Evolutionary conservation across 2,888 invertebrate species (phyloP).

Genomic region (Dasypolia templi): DNA sequence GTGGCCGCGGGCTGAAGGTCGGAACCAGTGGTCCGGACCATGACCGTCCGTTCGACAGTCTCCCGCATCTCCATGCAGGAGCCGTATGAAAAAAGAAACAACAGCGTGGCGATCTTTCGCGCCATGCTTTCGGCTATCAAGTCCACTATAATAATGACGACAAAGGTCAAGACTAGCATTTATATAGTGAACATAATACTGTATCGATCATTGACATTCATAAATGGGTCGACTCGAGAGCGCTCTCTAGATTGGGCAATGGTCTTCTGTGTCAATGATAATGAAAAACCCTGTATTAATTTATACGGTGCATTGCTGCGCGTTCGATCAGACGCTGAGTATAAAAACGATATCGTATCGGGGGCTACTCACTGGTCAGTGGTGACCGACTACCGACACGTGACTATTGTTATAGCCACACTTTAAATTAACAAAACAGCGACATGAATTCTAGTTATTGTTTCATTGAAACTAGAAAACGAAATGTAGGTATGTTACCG

Average conservation of each 20-base stretch:
- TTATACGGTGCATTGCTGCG: constrained; percentile 85
- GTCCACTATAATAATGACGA: constrained; percentile 81
- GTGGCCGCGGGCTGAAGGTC: constrained; percentile 91
- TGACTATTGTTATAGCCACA: constrained; percentile 42
- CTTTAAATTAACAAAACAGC: constrained; percentile 22
- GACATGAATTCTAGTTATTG: constrained; percentile 33
- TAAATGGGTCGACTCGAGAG: constrained; percentile 83
- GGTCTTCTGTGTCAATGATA: constrained; percentile 89
- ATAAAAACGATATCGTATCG: constrained; percentile 63
- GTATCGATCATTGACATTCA: constrained; percentile 86
- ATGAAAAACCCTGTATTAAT: constrained; percentile 87
- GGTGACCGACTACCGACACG: constrained; percentile 42
- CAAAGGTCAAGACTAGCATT: constrained; percentile 83
- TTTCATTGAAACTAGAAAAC: constrained; percentile 14
- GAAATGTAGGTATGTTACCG: not conserved
- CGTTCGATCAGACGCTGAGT: constrained; percentile 70
- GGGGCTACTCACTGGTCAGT: constrained; percentile 42
- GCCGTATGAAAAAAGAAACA: constrained; percentile 73
- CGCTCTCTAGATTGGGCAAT: constrained; percentile 88
- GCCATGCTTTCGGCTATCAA: constrained; percentile 80
- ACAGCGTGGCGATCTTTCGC: constrained; percentile 75
- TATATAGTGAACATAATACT: constrained; percentile 87
- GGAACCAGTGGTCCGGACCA: constrained; percentile 89
- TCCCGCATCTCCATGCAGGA: constrained; percentile 87
- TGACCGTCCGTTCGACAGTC: constrained; percentile 88